These are phyloP conservation scores for Andricus curvator DNA, from an alignment of 2,888 invertebrate genomes.

Conservation along the genomic window DNA sequence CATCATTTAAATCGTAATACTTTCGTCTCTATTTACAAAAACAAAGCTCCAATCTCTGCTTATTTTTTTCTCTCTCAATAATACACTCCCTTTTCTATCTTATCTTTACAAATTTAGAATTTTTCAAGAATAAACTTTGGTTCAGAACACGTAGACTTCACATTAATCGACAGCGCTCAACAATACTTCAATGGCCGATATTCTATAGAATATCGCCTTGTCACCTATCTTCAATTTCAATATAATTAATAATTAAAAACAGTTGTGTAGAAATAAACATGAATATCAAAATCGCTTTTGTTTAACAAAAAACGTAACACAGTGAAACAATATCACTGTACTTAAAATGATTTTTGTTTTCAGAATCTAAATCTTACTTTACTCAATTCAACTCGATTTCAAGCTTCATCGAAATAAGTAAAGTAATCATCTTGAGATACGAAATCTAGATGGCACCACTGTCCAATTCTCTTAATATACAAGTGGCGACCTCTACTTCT, in stretches of 20 bases:
- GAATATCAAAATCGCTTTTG: slow-evolving; percentile 27
- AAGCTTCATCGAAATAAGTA: not conserved
- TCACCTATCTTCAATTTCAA: slow-evolving; percentile 29
- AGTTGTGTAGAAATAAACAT: slow-evolving; percentile 17
- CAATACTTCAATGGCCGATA: slow-evolving; percentile 25
- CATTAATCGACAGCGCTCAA: slow-evolving; percentile 33
- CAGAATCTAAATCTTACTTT: slow-evolving; percentile 21
- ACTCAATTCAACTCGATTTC: not conserved
- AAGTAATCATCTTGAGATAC: slow-evolving; percentile 13
- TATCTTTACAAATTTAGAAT: slow-evolving; percentile 35
- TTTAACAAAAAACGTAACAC: slow-evolving; percentile 32
- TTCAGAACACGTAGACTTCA: slow-evolving; percentile 25
- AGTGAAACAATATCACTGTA: slow-evolving; percentile 32
- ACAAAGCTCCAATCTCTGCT: slow-evolving; percentile 25
- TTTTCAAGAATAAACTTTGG: slow-evolving; percentile 39
- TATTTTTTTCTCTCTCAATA: slow-evolving; percentile 36
- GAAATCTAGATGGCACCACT: not conserved
- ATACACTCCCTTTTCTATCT: slow-evolving; percentile 35
- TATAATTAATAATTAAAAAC: slow-evolving; percentile 30
- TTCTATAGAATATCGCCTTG: slow-evolving; percentile 28
- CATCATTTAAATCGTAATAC: slow-evolving; percentile 29
- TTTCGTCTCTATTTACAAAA: slow-evolving; percentile 31
- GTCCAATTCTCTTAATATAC: too few relatives aligned
- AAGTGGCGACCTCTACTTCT: too few relatives aligned
- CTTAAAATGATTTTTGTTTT: slow-evolving; percentile 22